Evolutionary conservation across 2,113 vertebrate genomes (phyloP).

Genomic region (Microtus ochrogaster): DNA sequence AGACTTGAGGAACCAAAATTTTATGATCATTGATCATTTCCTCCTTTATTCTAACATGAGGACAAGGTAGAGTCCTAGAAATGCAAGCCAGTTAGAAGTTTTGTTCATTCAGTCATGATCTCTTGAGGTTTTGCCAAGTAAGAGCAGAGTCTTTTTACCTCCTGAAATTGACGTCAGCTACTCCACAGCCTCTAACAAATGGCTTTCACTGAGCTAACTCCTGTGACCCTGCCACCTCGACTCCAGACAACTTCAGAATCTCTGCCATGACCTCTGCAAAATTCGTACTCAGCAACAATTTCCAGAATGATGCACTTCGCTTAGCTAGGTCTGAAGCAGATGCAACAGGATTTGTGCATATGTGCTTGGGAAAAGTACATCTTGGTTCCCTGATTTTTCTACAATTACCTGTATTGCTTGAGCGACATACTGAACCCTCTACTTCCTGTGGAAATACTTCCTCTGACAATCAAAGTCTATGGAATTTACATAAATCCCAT

Average conservation of each 20-base stretch:
- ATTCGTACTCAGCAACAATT: conserved; percentile 58
- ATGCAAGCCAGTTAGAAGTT: conserved; percentile 19
- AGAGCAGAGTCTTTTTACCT: conserved; percentile 14
- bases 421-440: not conserved
- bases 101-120: conserved; percentile 15
- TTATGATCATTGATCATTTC: not conserved
- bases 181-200: conserved; percentile 8
- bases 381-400: conserved; percentile 30
- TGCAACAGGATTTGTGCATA: conserved; percentile 56
- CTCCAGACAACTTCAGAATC: not conserved
- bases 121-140: conserved; percentile 21
- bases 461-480: conserved; percentile 2
- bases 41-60: not conserved
- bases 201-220: not conserved
- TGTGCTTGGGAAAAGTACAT: not conserved
- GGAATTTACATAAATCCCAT: conserved; percentile 51
- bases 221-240: not conserved
- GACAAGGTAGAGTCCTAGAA: not conserved
- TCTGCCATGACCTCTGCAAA: not conserved
- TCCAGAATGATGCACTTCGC: conserved; percentile 59
- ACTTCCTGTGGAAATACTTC: conserved; percentile 40
- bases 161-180: conserved; percentile 52
- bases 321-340: conserved; percentile 34
- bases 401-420: conserved; percentile 47
- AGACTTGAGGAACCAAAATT: not conserved